Base-by-base conservation (phyloP, 2,797 vertebrate genomes). In the Lutjanus campechanus region DNA sequence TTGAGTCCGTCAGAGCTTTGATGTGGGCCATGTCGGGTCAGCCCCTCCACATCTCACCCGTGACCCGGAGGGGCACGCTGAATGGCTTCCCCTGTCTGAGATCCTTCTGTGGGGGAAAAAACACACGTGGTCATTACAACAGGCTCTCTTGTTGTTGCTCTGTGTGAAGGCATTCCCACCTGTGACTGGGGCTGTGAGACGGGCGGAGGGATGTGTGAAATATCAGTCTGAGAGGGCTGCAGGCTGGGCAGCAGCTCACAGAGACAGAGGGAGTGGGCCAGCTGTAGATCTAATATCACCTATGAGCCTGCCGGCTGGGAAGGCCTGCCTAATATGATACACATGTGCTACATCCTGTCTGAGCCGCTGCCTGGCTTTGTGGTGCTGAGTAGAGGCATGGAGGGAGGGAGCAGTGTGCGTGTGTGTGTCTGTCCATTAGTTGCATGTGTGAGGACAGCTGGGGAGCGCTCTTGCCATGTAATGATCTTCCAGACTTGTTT, bases 261-360 rank as follows among this genome's bases (percentile, higher is more conserved):
- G 58, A 81, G 70, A 84, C 72, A 56, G 77, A 77, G 65, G 70
- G 86, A 91, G 81, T 60, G 22, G 83, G 77, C 87, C 92, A 95
- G 94, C 91, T 95, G 93, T 93, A 94, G 86, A 93, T 94, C 83
- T 92, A 90, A 93, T 93, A 91, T 91, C 91, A 93, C 89, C 85
- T 88, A 81, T 81, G 77, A 88, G 88, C 86, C 91, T 85, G 77
- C 82, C 47, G 79, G 71, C 88, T 91, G 89, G 82, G 86, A 91
- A 92, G 85, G 87, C 75, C 87, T 84, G 65, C 50, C 85, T 95
- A 94, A 95, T 93, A 92, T 92, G 84, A 94, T 93, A 85, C 93
- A 95, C 92, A 94, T 94, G 92, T 95, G 94, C 91, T 90, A 94
- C 89, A 93, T 96, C 93, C 93, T 95, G 88, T 93, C 88, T 94